Base-by-base conservation (phyloP, 2,797 vertebrate species). In the Centropyge bicolor region DNA sequence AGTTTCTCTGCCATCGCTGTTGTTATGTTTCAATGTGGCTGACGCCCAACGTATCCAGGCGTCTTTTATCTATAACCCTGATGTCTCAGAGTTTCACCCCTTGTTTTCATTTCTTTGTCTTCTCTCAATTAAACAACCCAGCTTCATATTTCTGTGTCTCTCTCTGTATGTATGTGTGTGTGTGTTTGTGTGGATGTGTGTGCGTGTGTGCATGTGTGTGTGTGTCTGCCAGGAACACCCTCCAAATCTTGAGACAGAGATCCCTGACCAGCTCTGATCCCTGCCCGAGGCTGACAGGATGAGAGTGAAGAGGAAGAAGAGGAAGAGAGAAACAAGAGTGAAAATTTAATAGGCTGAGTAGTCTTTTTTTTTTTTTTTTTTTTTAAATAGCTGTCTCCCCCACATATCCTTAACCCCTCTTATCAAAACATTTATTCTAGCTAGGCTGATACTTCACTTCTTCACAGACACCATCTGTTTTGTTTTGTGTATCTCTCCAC, bases 181-280 rank as follows among this genome's bases (percentile, higher is more conserved):
- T 61, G 72, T 60, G 57, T 60, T 70, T 54, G 27, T 77, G 72
- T 60, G 57, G 55, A 70, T 54, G 27, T 77, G 2, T 31, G 27
- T 67, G 17, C 57, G 73, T 62, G 35, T 74, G 60, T 84, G 59
- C 79, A 69, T 59, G 57, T 68, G 24, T 61, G 75, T 60, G 57
- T 60, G 75, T 54, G 27, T 77, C 55, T 86, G 60, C 80, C 70
- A 75, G 73, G 49, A 84, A 88, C 86, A 51, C 70, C 68, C 71
- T 69, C n/a, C 51, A 79, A 71, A 84, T 80, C 76, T 79, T 51
- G 40, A 81, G 72, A 88, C 71, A 77, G 68, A 86, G 74, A 77
- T 81, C 80, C 45, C 67, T 65, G 81, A 80, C 80, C 78, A 70
- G 73, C 75, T 81, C 66, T 89, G 86, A 89, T 88, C 76, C 86